phyloP scores from a whole-genome alignment of 2,888 invertebrate species.

The Chloroclystis v-ata region DNA sequence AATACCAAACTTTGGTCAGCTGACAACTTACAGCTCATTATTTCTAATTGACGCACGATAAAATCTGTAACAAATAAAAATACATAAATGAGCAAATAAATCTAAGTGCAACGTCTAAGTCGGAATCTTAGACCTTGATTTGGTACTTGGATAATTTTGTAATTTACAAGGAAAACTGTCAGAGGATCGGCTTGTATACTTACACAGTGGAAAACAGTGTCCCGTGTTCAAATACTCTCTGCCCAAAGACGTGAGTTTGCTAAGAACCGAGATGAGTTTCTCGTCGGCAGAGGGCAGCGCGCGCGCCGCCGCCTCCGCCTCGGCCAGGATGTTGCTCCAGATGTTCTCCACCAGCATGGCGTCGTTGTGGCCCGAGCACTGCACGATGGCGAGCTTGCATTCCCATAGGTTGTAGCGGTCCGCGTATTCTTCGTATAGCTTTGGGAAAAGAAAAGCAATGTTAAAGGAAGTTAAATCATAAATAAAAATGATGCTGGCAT shows the following conservation, averaged over 20 bases:
- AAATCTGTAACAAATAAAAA: constrained; percentile 77
- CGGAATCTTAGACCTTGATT: no score
- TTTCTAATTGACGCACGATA: constrained; percentile 87
- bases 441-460: constrained; percentile 6
- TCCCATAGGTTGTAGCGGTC: constrained; percentile 94
- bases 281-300: constrained; percentile 68
- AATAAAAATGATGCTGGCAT: no score
- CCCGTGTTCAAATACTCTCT: constrained; percentile 88
- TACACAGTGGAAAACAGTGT: constrained; percentile 92
- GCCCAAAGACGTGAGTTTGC: constrained; percentile 86
- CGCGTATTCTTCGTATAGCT: constrained; percentile 94
- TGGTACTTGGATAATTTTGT: no score
- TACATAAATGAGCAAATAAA: constrained; percentile 3
- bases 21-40: constrained; percentile 84
- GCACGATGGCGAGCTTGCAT: constrained; percentile 95
- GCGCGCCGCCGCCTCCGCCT: constrained; percentile 73
- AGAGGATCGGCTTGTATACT: no score
- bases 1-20: constrained; percentile 87
- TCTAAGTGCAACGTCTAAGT: no score
- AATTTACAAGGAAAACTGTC: no score
- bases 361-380: constrained; percentile 96
- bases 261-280: constrained; percentile 83
- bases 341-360: constrained; percentile 91
- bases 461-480: no score
- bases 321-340: constrained; percentile 90